These are phyloP conservation scores for Psittacula derbiana DNA, from an alignment of 2,797 vertebrate genomes.

Conservation along the genomic window DNA sequence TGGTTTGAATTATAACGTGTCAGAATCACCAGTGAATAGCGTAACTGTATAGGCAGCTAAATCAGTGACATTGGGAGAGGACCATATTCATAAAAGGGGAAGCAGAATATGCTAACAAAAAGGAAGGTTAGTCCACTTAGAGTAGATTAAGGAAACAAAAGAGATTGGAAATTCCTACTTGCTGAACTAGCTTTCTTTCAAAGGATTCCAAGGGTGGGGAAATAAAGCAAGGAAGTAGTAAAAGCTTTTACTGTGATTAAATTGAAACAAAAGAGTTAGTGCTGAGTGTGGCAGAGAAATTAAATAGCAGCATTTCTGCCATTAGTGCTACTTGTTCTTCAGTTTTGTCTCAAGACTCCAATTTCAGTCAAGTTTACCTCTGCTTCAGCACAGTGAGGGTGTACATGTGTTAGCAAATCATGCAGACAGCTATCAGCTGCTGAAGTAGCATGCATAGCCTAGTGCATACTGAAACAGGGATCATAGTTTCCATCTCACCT, in stretches of 20 bases:
- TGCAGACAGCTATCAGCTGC: neutral
- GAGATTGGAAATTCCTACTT: neutral
- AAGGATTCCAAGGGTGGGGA: neutral
- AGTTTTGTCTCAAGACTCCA: neutral
- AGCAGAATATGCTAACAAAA: neutral
- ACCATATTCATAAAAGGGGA: neutral
- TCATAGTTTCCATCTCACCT: neutral
- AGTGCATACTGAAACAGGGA: neutral
- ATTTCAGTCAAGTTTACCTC: neutral
- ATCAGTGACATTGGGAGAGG: neutral
- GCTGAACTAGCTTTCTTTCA: constrained; percentile 4
- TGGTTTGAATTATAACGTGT: neutral
- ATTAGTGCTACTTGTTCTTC: neutral
- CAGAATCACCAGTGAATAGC: neutral
- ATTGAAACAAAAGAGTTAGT: neutral
- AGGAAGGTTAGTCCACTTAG: neutral
- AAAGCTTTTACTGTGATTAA: constrained; percentile 34
- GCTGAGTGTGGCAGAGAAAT: neutral
- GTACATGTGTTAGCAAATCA: neutral
- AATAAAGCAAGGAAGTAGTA: neutral
- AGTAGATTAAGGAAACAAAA: neutral
- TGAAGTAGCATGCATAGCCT: neutral
- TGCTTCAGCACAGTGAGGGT: neutral
- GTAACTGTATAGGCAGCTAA: neutral
- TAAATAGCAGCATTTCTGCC: neutral